phyloP scores from a whole-genome alignment of 23 tunicate species.

The Ascidia mentula region DNA sequence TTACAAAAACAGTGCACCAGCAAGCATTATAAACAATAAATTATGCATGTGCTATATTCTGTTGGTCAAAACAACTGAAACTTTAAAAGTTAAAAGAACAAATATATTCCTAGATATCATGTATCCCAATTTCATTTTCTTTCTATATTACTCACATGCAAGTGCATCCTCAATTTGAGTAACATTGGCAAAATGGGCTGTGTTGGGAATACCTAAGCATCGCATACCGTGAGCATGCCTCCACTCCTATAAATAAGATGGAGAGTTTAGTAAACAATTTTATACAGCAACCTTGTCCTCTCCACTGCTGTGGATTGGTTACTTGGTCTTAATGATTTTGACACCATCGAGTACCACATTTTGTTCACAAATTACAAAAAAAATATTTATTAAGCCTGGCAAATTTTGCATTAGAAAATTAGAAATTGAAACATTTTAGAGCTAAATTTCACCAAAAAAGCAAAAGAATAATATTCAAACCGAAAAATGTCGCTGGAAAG shows the following conservation, averaged over 20 bases:
- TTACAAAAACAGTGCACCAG: too few relatives aligned
- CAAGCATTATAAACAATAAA: too few relatives aligned
- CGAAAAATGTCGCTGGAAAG: slow-evolving; percentile 94
- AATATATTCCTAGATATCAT: too few relatives aligned
- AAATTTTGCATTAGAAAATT: not conserved
- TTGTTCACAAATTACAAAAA: not conserved
- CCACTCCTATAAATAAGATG: slow-evolving; percentile 71
- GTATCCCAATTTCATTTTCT: too few relatives aligned
- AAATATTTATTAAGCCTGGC: not conserved
- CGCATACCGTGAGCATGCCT: slow-evolving; percentile 99
- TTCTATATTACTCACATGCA: slow-evolving; percentile 68
- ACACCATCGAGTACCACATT: too few relatives aligned
- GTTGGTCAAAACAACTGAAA: too few relatives aligned
- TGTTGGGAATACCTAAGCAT: slow-evolving; percentile 98
- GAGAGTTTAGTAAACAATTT: too few relatives aligned
- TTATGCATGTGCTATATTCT: too few relatives aligned
- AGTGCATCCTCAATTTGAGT: slow-evolving; percentile 97
- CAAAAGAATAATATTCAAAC: slow-evolving; percentile 10
- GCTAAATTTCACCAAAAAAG: not conserved
- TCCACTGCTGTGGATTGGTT: too few relatives aligned
- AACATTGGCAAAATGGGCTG: slow-evolving; percentile 99
- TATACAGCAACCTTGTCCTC: too few relatives aligned
- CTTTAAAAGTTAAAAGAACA: too few relatives aligned
- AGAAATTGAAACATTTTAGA: not conserved
- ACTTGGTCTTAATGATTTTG: too few relatives aligned